A percentile compares a stretch with the other conserved stretches of the same genome.
Conservation (phyloP, 2,888 invertebrate species). For the Epinotia ramella region DNA sequence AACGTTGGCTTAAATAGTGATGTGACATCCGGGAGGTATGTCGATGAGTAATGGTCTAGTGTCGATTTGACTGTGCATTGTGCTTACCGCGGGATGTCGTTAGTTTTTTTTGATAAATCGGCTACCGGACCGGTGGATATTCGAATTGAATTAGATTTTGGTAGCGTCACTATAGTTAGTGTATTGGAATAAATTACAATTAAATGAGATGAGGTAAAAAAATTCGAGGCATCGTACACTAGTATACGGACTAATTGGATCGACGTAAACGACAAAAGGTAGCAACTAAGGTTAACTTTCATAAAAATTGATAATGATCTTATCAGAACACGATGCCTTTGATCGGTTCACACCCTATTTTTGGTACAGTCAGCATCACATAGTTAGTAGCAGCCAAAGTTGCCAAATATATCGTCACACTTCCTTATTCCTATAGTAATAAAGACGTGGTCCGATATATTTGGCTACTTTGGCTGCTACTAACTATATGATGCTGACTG, state of each 20-base stretch:
- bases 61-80: conserved; percentile 51
- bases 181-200: conserved; percentile 27
- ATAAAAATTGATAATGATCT: too few relatives aligned
- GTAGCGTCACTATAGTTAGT: conserved; percentile 7
- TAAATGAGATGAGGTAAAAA: conserved; percentile 13
- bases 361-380: too few relatives aligned
- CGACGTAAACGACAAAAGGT: neutral
- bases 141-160: conserved; percentile 26
- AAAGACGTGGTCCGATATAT: too few relatives aligned
- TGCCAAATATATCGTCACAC: too few relatives aligned
- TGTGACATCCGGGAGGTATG: conserved; percentile 78
- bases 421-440: too few relatives aligned
- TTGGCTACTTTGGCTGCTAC: too few relatives aligned
- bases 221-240: neutral
- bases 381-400: too few relatives aligned
- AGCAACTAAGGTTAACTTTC: neutral
- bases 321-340: too few relatives aligned
- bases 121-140: conserved; percentile 53
- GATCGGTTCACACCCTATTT: too few relatives aligned
- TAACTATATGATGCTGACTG: too few relatives aligned
- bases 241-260: neutral
- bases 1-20: conserved; percentile 63
- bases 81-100: conserved; percentile 58
- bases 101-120: conserved; percentile 51
- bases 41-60: conserved; percentile 72